phyloP scores from a whole-genome alignment of 2,113 vertebrate genomes.

The Mola mola region DNA sequence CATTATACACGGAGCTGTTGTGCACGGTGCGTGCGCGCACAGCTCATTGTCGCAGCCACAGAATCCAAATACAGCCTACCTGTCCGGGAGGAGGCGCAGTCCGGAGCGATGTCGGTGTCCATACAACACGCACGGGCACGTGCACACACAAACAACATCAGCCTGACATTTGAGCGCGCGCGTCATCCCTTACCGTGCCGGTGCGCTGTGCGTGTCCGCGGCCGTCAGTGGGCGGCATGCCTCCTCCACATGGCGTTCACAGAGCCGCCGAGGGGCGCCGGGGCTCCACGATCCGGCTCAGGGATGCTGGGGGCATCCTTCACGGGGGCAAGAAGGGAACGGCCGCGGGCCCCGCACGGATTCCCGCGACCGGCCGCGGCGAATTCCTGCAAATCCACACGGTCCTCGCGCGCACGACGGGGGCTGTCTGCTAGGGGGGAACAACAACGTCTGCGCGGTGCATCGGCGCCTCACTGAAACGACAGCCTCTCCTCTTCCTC shows the following conservation, averaged over 20 bases:
- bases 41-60: too few species aligned
- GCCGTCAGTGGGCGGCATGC: conserved; percentile 52
- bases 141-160: conserved; percentile 8
- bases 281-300: conserved; percentile 62
- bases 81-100: neutral
- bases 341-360: conserved; percentile 38
- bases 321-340: neutral
- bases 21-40: conserved; percentile 24
- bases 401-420: conserved; percentile 35
- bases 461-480: conserved; percentile 24
- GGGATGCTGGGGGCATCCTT: conserved; percentile 39
- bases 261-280: conserved; percentile 24
- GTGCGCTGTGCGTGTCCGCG: conserved; percentile 40
- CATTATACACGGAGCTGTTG: conserved; percentile 53
- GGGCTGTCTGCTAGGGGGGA: conserved; percentile 5
- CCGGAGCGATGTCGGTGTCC: neutral
- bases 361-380: conserved; percentile 24
- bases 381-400: conserved; percentile 59
- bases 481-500: conserved; percentile 17
- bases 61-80: too few species aligned
- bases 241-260: conserved; percentile 34
- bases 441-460: conserved; percentile 30
- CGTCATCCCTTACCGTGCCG: conserved; percentile 58
- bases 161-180: conserved; percentile 16
- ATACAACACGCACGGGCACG: conserved; percentile 7